Conservation (phyloP, 1,140 invertebrate species). For the Limonius californicus region DNA sequence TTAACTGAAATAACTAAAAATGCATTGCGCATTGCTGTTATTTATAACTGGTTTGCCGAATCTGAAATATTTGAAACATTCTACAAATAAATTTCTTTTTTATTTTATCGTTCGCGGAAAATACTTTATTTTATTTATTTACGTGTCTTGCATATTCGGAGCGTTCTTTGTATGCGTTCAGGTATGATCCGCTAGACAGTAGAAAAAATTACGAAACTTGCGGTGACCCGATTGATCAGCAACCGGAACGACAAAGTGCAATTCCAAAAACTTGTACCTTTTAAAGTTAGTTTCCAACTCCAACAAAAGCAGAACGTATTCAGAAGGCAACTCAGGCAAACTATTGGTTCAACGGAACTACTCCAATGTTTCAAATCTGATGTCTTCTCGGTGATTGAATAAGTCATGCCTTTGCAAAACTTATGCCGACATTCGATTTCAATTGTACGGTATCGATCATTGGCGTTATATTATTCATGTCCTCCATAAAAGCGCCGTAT, state of each 20-base stretch:
- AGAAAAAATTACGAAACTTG: no score
- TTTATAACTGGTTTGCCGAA: no score
- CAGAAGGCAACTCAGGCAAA: neutral
- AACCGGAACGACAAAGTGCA: neutral
- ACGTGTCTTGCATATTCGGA: no score
- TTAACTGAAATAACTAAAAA: no score
- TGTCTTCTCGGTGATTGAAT: conserved; percentile 2
- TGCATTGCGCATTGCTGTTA: no score
- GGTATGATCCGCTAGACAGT: no score
- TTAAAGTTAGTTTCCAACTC: conserved; percentile 7
- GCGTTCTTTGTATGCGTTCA: no score
- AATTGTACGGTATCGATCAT: conserved; percentile 19
- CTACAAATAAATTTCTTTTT: no score
- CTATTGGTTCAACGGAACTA: neutral
- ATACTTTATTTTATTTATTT: no score
- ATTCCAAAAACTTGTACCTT: neutral
- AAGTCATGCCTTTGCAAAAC: neutral
- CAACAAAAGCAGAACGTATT: neutral
- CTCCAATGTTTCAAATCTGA: conserved; percentile 1
- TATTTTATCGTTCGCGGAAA: no score
- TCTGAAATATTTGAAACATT: no score
- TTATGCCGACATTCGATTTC: conserved; percentile 19
- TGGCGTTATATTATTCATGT: conserved; percentile 17
- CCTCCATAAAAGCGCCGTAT: conserved; percentile 7
- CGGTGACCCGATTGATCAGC: no score